Percentiles rank a stretch among this genome's conserved stretches.
Evolutionary conservation across 2,797 vertebrate genomes (phyloP).

Genomic region (Hyperoplus immaculatus): DNA sequence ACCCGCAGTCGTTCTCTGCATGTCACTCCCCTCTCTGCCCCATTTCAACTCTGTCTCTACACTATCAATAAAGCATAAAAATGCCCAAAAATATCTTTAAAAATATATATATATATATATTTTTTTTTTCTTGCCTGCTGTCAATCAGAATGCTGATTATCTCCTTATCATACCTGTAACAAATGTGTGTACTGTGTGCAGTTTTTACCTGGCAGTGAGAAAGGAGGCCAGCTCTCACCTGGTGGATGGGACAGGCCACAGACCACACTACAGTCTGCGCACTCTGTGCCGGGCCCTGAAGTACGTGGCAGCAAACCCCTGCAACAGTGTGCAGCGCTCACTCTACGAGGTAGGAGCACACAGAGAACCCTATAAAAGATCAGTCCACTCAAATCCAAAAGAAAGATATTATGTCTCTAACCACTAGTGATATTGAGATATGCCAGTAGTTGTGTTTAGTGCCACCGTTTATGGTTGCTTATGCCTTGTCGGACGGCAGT

Average conservation of each 20-base stretch:
- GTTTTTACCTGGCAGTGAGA: conserved; percentile 93
- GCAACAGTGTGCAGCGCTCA: conserved; percentile 91
- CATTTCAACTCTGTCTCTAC: too few relatives aligned
- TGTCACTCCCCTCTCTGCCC: too few relatives aligned
- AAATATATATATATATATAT: too few relatives aligned
- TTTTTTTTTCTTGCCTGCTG: too few relatives aligned
- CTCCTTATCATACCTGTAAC: neutral
- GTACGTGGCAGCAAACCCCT: conserved; percentile 91
- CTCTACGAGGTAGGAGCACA: conserved; percentile 91
- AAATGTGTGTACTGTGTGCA: conserved; percentile 61
- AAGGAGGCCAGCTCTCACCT: conserved; percentile 88
- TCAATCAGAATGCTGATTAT: neutral
- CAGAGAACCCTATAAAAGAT: neutral
- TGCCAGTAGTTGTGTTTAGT: neutral
- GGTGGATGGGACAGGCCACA: conserved; percentile 94
- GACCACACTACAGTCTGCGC: conserved; percentile 95
- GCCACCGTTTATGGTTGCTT: neutral
- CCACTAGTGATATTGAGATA: neutral
- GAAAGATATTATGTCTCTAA: neutral
- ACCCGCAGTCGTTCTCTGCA: too few relatives aligned
- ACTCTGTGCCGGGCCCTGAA: conserved; percentile 95
- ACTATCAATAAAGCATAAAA: too few relatives aligned
- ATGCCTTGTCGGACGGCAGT: too few relatives aligned
- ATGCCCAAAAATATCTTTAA: too few relatives aligned
- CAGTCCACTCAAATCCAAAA: neutral